Conservation (phyloP, 2,113 vertebrate species). For the Camelus dromedarius region DNA sequence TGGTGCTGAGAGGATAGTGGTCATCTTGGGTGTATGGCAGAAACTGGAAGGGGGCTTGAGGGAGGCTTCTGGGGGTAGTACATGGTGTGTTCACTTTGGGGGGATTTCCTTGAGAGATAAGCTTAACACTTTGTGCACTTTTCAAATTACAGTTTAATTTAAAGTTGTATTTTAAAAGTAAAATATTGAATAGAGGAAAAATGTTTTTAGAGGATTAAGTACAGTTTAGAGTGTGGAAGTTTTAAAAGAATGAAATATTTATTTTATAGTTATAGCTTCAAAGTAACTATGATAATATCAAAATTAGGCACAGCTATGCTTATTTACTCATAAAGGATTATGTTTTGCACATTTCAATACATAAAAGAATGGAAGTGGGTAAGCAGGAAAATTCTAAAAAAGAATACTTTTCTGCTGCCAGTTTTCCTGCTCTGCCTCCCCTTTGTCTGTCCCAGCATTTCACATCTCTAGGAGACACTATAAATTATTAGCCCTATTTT, state of each 20-base stretch:
- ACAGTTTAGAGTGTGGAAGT: not conserved
- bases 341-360: not conserved
- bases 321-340: constrained; percentile 12
- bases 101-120: not conserved
- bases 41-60: not conserved
- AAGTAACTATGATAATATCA: not conserved
- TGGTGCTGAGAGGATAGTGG: not conserved
- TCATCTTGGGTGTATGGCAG: not conserved
- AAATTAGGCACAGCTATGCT: not conserved
- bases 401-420: not conserved
- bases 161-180: constrained; percentile 19
- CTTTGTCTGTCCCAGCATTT: not conserved
- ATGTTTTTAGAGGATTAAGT: not conserved
- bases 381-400: not conserved
- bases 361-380: not conserved
- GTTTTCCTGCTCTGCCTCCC: not conserved
- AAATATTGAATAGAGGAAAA: constrained; percentile 18
- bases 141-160: not conserved
- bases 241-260: constrained; percentile 18
- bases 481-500: not conserved
- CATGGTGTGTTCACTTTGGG: not conserved
- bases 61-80: not conserved
- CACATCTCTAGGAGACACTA: not conserved
- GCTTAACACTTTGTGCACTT: not conserved
- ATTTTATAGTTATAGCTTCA: not conserved